A percentile compares a stretch with the other conserved stretches of the same genome.
phyloP scores from a whole-genome alignment of 2,113 vertebrate genomes.

The Morone chrysops region DNA sequence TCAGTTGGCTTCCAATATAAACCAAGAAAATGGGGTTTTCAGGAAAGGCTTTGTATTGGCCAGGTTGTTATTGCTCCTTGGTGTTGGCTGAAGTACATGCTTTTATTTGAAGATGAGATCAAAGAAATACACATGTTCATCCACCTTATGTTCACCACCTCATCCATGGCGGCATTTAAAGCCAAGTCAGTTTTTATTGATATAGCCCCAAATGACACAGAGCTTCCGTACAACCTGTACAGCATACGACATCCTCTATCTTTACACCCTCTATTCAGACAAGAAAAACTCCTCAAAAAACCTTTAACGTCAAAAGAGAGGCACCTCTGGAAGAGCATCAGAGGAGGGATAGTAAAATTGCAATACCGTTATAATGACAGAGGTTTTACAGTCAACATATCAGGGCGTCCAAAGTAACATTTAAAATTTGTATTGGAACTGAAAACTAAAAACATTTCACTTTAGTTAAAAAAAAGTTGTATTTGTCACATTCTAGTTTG shows the following conservation, averaged over 20 bases:
- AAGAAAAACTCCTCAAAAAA: not conserved
- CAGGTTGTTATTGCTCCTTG: not conserved
- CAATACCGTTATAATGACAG: too few species aligned
- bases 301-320: too few species aligned
- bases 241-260: not conserved
- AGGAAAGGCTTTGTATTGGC: not conserved
- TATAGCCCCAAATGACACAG: not conserved
- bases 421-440: not conserved
- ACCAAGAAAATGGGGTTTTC: not conserved
- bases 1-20: not conserved
- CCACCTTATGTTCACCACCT: not conserved
- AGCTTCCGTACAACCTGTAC: not conserved
- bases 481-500: not conserved
- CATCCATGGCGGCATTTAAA: not conserved
- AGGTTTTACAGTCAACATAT: not conserved
- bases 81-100: not conserved
- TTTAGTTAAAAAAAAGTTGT: not conserved
- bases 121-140: constrained; percentile 4
- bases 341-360: too few species aligned
- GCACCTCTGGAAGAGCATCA: too few species aligned
- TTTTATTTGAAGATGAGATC: constrained; percentile 27
- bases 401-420: not conserved
- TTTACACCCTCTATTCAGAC: not conserved
- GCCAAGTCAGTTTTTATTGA: not conserved
- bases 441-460: not conserved